Evolutionary conservation across 2,888 invertebrate genomes (phyloP).

Genomic region (Acholoe squamosa): DNA sequence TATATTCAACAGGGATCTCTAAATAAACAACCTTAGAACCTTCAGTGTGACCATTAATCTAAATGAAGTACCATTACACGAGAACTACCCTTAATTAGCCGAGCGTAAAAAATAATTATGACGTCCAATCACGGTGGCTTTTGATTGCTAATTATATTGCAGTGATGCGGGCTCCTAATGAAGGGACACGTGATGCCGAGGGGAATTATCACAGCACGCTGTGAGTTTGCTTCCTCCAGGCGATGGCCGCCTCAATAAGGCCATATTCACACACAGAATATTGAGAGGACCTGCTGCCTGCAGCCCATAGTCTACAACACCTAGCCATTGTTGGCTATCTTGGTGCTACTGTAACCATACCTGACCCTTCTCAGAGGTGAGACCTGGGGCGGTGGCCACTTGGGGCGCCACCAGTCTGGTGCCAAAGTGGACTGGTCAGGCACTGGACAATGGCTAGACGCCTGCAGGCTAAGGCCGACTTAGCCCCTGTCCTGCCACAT

Average conservation of each 20-base stretch:
- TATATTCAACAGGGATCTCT: no score
- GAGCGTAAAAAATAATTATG: slow-evolving; percentile 24
- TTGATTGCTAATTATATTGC: slow-evolving; percentile 56
- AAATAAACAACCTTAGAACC: slow-evolving; percentile 21
- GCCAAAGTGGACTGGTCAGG: slow-evolving; percentile 33
- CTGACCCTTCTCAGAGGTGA: background rate
- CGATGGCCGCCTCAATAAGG: no score
- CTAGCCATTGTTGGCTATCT: no score
- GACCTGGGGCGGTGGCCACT: background rate
- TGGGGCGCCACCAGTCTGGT: background rate
- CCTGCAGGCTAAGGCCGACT: slow-evolving; percentile 24
- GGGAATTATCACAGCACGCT: background rate
- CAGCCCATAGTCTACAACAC: no score
- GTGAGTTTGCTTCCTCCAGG: background rate
- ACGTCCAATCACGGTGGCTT: slow-evolving; percentile 43
- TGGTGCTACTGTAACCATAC: background rate
- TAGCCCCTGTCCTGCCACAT: slow-evolving; percentile 22
- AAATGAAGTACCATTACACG: slow-evolving; percentile 16
- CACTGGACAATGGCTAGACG: slow-evolving; percentile 11
- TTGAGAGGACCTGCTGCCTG: no score
- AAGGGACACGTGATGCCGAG: background rate
- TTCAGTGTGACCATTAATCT: background rate
- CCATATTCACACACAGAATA: no score
- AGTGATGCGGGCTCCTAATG: background rate
- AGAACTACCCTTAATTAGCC: slow-evolving; percentile 23